phyloP scores from a whole-genome alignment of 2,113 vertebrate genomes.

The Progne subis region DNA sequence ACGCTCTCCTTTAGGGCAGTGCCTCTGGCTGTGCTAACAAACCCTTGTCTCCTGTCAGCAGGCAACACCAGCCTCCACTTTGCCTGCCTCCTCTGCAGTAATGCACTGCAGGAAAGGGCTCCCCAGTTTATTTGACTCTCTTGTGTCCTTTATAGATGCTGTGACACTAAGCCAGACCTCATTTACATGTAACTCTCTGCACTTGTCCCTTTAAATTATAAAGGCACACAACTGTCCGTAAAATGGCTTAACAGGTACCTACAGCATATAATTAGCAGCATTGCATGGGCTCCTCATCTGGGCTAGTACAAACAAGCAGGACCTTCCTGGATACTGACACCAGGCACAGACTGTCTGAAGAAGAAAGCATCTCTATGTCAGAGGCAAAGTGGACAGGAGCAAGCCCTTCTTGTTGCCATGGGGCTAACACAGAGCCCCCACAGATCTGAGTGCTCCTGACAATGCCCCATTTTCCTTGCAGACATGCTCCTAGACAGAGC shows the following conservation, averaged over 20 bases:
- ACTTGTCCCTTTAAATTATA: not conserved
- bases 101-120: not conserved
- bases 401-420: not conserved
- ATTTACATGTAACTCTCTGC: not conserved
- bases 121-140: not conserved
- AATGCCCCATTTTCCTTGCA: not conserved
- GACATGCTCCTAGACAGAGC: not conserved
- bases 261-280: not conserved
- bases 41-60: not conserved
- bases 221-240: not conserved
- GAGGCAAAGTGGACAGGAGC: not conserved
- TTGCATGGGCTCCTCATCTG: not conserved
- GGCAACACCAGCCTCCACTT: not conserved
- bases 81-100: not conserved
- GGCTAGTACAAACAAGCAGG: not conserved
- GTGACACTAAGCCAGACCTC: not conserved
- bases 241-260: not conserved
- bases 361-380: not conserved
- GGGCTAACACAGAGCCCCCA: not conserved
- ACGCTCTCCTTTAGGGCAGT: not conserved
- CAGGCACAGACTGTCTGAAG: not conserved
- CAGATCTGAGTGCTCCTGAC: not conserved
- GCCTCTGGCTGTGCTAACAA: not conserved
- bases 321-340: not conserved
- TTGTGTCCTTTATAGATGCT: not conserved